phyloP scores from a whole-genome alignment of 2,888 invertebrate species.

The Hoplodrina blanda region DNA sequence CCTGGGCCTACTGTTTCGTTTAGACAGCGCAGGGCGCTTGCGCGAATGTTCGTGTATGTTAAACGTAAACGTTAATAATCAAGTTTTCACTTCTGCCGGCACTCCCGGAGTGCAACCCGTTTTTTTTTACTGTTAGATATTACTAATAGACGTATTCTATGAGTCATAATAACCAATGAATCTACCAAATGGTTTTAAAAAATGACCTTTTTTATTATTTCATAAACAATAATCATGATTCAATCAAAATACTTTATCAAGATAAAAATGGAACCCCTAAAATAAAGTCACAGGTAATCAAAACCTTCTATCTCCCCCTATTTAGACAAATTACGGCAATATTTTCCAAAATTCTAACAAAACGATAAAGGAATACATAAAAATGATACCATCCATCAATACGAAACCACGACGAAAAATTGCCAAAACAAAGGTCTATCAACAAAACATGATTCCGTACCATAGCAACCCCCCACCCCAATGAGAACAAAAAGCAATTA shows the following conservation, averaged over 20 bases:
- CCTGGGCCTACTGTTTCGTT: no score
- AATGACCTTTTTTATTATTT: conserved; percentile 2
- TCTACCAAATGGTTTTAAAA: not conserved
- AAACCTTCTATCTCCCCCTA: conserved; percentile 57
- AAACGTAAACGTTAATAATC: no score
- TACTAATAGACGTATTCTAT: not conserved
- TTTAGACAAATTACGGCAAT: conserved; percentile 52
- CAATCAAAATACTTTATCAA: conserved; percentile 56
- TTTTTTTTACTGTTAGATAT: no score
- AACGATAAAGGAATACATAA: conserved; percentile 60
- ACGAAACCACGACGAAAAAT: conserved; percentile 71
- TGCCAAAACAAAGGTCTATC: conserved; percentile 83
- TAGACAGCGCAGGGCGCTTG: no score
- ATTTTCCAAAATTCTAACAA: conserved; percentile 58
- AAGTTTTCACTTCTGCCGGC: no score
- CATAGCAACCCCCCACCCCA: conserved; percentile 80
- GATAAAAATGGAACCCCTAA: conserved; percentile 45
- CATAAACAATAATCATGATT: conserved; percentile 44
- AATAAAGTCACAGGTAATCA: conserved; percentile 53
- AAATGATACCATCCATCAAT: conserved; percentile 69
- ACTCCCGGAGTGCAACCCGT: no score
- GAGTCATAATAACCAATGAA: not conserved
- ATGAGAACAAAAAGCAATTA: conserved; percentile 88
- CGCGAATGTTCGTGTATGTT: no score
- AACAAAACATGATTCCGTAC: conserved; percentile 85